Evolutionary conservation across 2,797 vertebrate species (phyloP).

Genomic region (Cossypha caffra): DNA sequence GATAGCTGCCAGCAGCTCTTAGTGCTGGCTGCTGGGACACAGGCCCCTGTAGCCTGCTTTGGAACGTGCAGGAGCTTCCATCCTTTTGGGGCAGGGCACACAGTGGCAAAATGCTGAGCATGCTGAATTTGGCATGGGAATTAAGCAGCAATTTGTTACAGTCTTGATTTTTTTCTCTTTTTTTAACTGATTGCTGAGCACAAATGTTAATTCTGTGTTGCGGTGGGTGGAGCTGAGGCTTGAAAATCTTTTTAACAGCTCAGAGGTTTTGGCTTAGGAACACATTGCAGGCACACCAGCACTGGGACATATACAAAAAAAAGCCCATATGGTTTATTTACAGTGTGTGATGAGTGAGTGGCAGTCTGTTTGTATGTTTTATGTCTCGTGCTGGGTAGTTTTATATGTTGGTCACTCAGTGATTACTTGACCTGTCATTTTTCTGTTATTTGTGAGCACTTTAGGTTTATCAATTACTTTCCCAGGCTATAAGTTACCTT

Average conservation of each 20-base stretch:
- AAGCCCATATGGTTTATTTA: slow-evolving; percentile 12
- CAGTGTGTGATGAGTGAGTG: background rate
- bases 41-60: fast-evolving
- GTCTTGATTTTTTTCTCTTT: background rate
- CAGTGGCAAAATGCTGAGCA: background rate
- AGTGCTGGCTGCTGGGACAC: background rate
- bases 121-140: fast-evolving
- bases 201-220: background rate
- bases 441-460: slow-evolving; percentile 64
- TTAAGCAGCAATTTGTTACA: background rate
- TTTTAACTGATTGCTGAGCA: background rate
- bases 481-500: slow-evolving; percentile 67
- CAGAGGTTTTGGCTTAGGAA: background rate
- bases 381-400: background rate
- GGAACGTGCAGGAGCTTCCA: background rate
- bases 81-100: background rate
- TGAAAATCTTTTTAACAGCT: background rate
- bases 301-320: background rate
- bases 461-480: slow-evolving; percentile 73
- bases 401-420: slow-evolving; percentile 15
- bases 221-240: background rate
- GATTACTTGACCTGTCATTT: slow-evolving; percentile 36
- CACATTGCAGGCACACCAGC: background rate
- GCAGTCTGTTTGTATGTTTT: background rate
- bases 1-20: background rate